Percentiles rank a stretch among this genome's conserved stretches.
Evolutionary conservation across 2,113 vertebrate genomes (phyloP).

Genomic region (Myiozetetes cayanensis): DNA sequence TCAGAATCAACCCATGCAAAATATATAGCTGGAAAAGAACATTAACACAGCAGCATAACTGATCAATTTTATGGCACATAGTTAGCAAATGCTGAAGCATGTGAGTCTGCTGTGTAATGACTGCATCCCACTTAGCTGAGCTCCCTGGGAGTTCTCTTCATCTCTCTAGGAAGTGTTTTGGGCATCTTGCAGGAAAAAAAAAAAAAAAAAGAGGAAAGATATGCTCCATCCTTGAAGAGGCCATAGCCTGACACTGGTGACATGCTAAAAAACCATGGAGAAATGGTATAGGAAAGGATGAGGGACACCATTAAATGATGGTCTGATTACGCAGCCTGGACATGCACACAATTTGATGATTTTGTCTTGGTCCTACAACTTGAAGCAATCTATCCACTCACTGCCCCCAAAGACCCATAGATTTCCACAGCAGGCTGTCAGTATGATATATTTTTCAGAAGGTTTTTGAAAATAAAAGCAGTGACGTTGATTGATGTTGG

Average conservation of each 20-base stretch:
- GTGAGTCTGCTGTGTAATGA: neutral
- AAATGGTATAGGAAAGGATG: neutral
- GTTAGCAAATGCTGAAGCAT: neutral
- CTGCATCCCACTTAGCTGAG: neutral
- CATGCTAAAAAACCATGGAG: neutral
- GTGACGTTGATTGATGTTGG: neutral
- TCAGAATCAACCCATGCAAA: neutral
- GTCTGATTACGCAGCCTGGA: neutral
- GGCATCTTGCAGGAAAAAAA: neutral
- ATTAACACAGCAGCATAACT: neutral
- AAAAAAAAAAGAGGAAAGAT: neutral
- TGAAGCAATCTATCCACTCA: fast-evolving
- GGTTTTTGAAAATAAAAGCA: neutral
- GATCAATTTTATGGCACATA: neutral
- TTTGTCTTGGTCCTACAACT: neutral
- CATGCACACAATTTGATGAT: neutral
- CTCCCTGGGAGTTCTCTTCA: neutral
- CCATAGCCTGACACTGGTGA: neutral
- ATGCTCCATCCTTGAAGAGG: neutral
- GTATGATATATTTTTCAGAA: neutral
- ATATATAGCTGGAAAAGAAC: neutral
- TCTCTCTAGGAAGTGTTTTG: neutral
- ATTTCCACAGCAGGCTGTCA: neutral
- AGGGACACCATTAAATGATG: neutral
- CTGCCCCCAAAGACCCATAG: neutral